Percentiles rank a stretch among this genome's conserved stretches.
phyloP scores from a whole-genome alignment of 2,113 vertebrate genomes.

The Elephantulus edwardii region DNA sequence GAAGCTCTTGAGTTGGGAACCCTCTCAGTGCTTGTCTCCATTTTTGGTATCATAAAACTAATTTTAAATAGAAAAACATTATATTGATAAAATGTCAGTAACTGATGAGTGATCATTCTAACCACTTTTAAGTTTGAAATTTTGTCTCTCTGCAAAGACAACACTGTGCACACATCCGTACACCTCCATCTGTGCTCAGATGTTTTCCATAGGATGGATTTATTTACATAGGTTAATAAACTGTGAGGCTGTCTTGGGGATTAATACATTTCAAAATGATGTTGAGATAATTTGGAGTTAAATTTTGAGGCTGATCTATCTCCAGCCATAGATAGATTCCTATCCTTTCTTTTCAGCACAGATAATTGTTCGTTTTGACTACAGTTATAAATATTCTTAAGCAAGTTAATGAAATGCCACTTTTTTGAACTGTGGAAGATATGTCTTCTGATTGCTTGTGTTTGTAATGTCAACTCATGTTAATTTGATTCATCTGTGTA shows the following conservation, averaged over 20 bases:
- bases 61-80: too few relatives aligned
- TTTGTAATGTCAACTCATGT: slow-evolving; percentile 17
- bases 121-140: not conserved
- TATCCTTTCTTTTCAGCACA: not conserved
- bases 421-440: not conserved
- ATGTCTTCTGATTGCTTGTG: not conserved
- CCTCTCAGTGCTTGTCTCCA: too few relatives aligned
- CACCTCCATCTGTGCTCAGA: not conserved
- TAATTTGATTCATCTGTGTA: not conserved
- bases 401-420: slow-evolving; percentile 24
- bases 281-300: not conserved
- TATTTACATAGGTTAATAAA: not conserved
- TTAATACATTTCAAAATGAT: slow-evolving; percentile 1
- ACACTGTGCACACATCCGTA: not conserved
- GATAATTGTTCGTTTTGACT: slow-evolving; percentile 51
- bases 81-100: not conserved
- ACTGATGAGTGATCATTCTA: not conserved
- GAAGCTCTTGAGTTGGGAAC: too few relatives aligned
- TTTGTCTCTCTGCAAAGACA: not conserved
- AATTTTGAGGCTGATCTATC: not conserved
- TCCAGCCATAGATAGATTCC: not conserved
- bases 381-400: slow-evolving; percentile 42
- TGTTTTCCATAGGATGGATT: not conserved
- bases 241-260: not conserved
- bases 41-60: too few relatives aligned